phyloP scores from a whole-genome alignment of 2,888 invertebrate species.

The Diplazon laetatorius region DNA sequence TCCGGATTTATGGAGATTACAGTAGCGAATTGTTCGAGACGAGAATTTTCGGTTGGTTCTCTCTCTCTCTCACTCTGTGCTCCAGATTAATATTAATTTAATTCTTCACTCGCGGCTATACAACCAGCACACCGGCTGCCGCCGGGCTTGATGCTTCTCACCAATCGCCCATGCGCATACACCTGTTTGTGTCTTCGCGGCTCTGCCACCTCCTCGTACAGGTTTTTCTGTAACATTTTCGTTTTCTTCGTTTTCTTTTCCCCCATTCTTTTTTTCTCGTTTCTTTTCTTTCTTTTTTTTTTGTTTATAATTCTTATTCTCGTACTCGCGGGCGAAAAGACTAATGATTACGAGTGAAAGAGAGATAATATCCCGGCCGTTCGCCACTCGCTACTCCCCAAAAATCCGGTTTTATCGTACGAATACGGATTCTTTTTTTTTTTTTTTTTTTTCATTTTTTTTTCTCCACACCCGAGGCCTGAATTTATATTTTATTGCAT shows the following conservation, averaged over 20 bases:
- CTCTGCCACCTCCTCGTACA: slow-evolving; percentile 50
- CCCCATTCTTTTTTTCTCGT: too few relatives aligned
- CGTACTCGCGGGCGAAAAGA: slow-evolving; percentile 64
- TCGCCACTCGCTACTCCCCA: slow-evolving; percentile 26
- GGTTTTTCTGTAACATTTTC: slow-evolving; percentile 66
- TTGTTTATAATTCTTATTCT: not conserved
- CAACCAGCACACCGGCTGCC: slow-evolving; percentile 63
- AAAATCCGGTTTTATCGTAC: slow-evolving; percentile 54
- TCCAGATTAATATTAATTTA: slow-evolving; percentile 81
- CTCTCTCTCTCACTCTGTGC: slow-evolving; percentile 70
- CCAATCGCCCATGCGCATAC: slow-evolving; percentile 32
- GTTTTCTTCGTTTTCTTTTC: too few relatives aligned
- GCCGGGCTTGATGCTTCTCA: slow-evolving; percentile 42
- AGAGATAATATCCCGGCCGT: slow-evolving; percentile 57
- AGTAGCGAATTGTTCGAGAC: slow-evolving; percentile 44
- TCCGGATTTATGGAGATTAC: slow-evolving; percentile 78
- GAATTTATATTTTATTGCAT: slow-evolving; percentile 56
- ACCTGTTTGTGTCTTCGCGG: slow-evolving; percentile 55
- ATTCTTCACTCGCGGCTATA: slow-evolving; percentile 79
- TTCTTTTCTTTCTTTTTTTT: too few relatives aligned
- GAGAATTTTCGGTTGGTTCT: slow-evolving; percentile 54
- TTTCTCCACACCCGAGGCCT: slow-evolving; percentile 49
- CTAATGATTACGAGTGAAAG: slow-evolving; percentile 76
- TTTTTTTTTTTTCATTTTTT: slow-evolving; percentile 37
- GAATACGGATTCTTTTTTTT: slow-evolving; percentile 42